Conservation (phyloP, 2,888 invertebrate species). For the Lasioglossum figueresi region DNA sequence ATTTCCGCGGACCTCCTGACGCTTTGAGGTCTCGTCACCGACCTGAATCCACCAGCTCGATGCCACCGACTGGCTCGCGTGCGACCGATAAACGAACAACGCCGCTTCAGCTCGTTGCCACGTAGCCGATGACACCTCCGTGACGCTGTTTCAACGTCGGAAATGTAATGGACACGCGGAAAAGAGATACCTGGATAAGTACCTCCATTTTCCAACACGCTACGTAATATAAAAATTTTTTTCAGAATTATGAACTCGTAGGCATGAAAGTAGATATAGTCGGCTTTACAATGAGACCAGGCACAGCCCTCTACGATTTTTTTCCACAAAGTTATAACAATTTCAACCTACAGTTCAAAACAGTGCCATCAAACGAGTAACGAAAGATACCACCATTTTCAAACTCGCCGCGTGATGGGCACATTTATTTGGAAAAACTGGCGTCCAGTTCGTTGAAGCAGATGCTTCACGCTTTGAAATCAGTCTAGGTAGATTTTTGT, state of each 20-base stretch:
- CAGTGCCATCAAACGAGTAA: not conserved
- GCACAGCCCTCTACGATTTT: not conserved
- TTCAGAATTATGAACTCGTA: not conserved
- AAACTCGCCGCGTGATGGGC: not conserved
- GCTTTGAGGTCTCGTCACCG: slow-evolving; percentile 59
- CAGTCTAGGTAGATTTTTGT: not conserved
- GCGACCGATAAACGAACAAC: not conserved
- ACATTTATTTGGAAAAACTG: not conserved
- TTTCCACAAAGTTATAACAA: not conserved
- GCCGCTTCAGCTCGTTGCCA: slow-evolving; percentile 33
- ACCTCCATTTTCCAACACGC: not conserved
- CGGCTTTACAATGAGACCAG: not conserved
- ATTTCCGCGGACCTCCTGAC: slow-evolving; percentile 67
- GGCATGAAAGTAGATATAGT: not conserved
- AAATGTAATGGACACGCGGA: slow-evolving; percentile 33
- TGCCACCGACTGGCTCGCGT: not conserved
- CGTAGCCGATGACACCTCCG: slow-evolving; percentile 41
- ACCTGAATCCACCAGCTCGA: slow-evolving; percentile 38
- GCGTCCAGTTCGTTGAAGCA: not conserved
- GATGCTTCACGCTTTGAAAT: not conserved
- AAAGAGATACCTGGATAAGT: not conserved
- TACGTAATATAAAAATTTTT: not conserved
- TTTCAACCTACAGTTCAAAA: not conserved
- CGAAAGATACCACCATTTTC: not conserved
- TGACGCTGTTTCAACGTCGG: slow-evolving; percentile 50